Evolutionary conservation across 2,113 vertebrate species (phyloP).

Genomic region (Hepsetus odoe): DNA sequence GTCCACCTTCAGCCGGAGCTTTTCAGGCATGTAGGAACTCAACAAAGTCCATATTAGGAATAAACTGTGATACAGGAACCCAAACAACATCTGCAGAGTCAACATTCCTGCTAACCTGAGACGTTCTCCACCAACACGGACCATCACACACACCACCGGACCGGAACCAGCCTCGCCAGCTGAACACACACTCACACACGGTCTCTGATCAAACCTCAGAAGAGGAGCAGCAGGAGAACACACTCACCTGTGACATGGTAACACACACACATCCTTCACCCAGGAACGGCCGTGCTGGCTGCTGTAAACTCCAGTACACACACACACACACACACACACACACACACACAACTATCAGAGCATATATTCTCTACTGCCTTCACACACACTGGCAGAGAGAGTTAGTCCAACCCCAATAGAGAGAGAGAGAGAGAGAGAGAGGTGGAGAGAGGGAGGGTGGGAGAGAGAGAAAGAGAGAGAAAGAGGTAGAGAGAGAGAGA

Average conservation of each 20-base stretch:
- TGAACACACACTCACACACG: too few species aligned
- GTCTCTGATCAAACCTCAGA: neutral
- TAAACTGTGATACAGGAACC: neutral
- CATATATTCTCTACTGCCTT: neutral
- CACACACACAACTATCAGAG: constrained; percentile 9
- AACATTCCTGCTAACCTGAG: neutral
- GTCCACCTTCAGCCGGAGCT: neutral
- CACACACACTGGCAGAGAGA: constrained; percentile 23
- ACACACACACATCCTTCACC: constrained; percentile 29
- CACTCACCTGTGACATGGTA: constrained; percentile 51
- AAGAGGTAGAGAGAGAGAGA: constrained; percentile 27
- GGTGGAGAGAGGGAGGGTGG: constrained; percentile 10
- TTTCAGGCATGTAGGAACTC: neutral
- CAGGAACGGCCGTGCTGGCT: neutral
- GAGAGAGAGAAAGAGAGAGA: constrained; percentile 10
- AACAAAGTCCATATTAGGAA: neutral
- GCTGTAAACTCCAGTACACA: neutral
- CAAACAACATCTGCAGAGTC: neutral
- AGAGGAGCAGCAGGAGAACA: neutral
- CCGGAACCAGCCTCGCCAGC: too few species aligned
- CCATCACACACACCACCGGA: too few species aligned
- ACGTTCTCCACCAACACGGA: too few species aligned
- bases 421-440: constrained; percentile 6
- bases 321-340: constrained; percentile 1
- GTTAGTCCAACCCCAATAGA: constrained; percentile 26